These are phyloP conservation scores for Catonia carolina DNA, from an alignment of 2,888 invertebrate species.

Conservation along the genomic window DNA sequence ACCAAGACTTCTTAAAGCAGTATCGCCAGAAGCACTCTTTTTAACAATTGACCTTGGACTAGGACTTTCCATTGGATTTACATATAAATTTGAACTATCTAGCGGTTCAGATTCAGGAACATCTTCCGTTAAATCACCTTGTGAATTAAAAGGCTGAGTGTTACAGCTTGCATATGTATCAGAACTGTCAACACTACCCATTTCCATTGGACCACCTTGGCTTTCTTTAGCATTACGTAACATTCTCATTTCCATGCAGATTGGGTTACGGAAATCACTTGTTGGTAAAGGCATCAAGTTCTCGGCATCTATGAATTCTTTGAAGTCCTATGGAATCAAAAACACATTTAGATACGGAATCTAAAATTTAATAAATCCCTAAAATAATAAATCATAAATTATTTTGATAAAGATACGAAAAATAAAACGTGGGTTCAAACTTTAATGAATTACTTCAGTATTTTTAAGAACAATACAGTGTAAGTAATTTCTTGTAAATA, in stretches of 20 bases:
- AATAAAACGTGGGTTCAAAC: too few species aligned
- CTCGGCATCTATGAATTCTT: slow-evolving; percentile 86
- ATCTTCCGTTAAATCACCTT: slow-evolving; percentile 49
- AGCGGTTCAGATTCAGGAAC: slow-evolving; percentile 42
- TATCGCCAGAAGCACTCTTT: slow-evolving; percentile 72
- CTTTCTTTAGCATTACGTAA: slow-evolving; percentile 46
- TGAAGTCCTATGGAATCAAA: slow-evolving; percentile 64
- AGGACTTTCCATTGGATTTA: slow-evolving; percentile 63
- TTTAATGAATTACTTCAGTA: too few species aligned
- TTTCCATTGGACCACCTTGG: slow-evolving; percentile 30
- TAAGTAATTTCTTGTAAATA: too few species aligned
- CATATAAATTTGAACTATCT: slow-evolving; percentile 78
- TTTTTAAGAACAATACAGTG: too few species aligned
- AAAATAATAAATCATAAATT: too few species aligned
- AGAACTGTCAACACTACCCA: slow-evolving; percentile 63
- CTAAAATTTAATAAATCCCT: too few species aligned
- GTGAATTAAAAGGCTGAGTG: slow-evolving; percentile 89
- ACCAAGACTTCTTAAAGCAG: slow-evolving; percentile 57
- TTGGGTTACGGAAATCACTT: slow-evolving; percentile 74
- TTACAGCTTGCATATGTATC: slow-evolving; percentile 96
- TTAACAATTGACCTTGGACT: slow-evolving; percentile 48
- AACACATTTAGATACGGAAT: too few species aligned
- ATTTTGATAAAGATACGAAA: too few species aligned
- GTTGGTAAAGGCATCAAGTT: slow-evolving; percentile 80
- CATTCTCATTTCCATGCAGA: slow-evolving; percentile 72